Base-by-base conservation (phyloP, 2,797 vertebrate species). In the Platyrinchus mystaceus region DNA sequence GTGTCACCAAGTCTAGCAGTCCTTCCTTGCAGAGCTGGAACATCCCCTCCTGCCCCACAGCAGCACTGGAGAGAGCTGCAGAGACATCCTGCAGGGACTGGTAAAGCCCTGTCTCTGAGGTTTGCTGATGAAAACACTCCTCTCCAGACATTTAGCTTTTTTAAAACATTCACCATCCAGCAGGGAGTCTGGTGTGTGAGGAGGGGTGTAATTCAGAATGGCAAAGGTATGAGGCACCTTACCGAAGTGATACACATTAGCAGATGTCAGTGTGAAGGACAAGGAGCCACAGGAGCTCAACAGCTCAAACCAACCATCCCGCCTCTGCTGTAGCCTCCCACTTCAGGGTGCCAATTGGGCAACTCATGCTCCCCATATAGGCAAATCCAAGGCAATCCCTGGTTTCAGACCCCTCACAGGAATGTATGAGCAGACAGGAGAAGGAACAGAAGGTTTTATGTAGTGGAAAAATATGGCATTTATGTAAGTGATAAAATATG, bases 401-500 rank as follows among this genome's bases (percentile, higher is more conserved):
- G 44, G 44, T 71, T 91, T 80, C 82, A 93, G 84, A 80, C 49
- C 76, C 37, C 58, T 70, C 56, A 39, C n/a, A 83, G 53, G 41
- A 92, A 93, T 3, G 12, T 9, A 64, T 0, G 2, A 71, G 86
- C 80, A 84, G 63, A 78, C 0, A 7, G 68, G 47, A 85, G 68
- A 93, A 89, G 71, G 75, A 96, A 83, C 60, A 90, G 82, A 74
- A 87, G 89, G 79, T 53, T 95, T 93, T 84, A 92, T 64, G 66
- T 27, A 91, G 49, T 67, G 30, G 58, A 53, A 89, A 96, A 95
- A 94, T 26, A 77, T n/a, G 71, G 60, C 26, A 0, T 80, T 94
- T 85, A 89, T 87, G 3, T 44, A 93, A 94, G 75, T 71, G 91
- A 93, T 77, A 94, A 96, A 93, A 96, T 77, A 92, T 80, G 82